These are phyloP conservation scores for Keiferia lycopersicella DNA, from an alignment of 2,888 invertebrate species.

Conservation along the genomic window DNA sequence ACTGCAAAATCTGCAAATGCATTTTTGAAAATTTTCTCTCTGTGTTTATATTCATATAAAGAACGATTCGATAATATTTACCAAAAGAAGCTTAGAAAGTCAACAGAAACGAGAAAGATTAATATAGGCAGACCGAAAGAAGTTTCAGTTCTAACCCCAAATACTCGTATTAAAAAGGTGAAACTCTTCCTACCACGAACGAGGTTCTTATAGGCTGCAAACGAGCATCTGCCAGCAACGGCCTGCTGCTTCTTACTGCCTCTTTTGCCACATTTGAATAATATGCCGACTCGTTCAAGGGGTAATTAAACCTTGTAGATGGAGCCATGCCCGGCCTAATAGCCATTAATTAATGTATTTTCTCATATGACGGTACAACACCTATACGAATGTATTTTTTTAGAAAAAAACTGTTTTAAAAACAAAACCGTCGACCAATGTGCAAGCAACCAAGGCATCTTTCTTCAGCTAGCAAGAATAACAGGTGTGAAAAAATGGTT, in stretches of 20 bases:
- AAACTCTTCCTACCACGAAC: slow-evolving; percentile 28
- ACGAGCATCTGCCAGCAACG: slow-evolving; percentile 34
- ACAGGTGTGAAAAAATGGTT: no score
- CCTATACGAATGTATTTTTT: no score
- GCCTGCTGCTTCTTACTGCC: slow-evolving; percentile 41
- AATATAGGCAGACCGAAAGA: neutral
- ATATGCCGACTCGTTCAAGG: slow-evolving; percentile 37
- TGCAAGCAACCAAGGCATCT: no score
- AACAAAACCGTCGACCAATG: no score
- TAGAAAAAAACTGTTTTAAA: no score
- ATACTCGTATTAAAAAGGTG: neutral
- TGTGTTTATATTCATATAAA: neutral
- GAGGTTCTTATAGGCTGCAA: slow-evolving; percentile 34
- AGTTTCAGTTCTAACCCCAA: neutral
- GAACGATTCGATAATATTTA: no score
- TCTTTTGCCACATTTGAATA: slow-evolving; percentile 8
- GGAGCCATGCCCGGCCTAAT: no score
- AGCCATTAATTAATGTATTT: no score
- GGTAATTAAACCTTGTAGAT: neutral
- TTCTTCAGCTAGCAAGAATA: no score
- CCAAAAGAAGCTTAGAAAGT: no score
- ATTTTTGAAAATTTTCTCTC: neutral
- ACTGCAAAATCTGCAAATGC: neutral
- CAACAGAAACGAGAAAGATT: no score
- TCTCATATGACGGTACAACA: no score